Conservation (phyloP, 2,113 vertebrate species). For the Castor canadensis region DNA sequence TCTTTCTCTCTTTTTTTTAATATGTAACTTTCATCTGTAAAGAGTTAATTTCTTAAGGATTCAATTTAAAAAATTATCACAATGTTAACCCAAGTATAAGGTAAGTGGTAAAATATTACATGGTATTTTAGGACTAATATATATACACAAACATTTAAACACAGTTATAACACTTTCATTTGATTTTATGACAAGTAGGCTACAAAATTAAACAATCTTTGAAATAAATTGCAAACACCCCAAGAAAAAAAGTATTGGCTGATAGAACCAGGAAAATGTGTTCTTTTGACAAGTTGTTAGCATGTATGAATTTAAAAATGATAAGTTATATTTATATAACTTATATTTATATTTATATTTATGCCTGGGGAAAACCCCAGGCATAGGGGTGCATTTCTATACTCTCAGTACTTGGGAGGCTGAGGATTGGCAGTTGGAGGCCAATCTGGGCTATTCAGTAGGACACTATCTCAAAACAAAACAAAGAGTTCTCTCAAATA, state of each 20-base stretch:
- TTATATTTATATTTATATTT: too few species aligned
- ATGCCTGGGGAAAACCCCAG: too few species aligned
- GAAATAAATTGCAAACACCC: neutral
- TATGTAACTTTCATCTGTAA: neutral
- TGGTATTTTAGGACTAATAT: neutral
- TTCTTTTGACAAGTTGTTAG: neutral
- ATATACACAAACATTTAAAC: neutral
- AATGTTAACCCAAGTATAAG: neutral
- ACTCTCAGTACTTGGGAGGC: too few species aligned
- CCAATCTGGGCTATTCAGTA: too few species aligned
- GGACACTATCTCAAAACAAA: too few species aligned
- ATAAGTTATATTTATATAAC: neutral
- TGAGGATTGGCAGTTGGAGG: too few species aligned
- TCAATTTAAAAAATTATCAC: neutral
- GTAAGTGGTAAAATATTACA: neutral
- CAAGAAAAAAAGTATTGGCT: neutral
- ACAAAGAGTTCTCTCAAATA: neutral
- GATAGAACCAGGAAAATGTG: neutral
- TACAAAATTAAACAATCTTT: neutral
- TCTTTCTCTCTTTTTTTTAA: neutral
- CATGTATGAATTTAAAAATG: neutral
- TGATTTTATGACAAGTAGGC: neutral
- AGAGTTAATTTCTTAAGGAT: neutral
- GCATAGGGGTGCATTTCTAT: too few species aligned
- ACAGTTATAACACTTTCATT: constrained; percentile 16